Conservation (phyloP, 2,113 vertebrate genomes). For the Chloebia gouldiae region DNA sequence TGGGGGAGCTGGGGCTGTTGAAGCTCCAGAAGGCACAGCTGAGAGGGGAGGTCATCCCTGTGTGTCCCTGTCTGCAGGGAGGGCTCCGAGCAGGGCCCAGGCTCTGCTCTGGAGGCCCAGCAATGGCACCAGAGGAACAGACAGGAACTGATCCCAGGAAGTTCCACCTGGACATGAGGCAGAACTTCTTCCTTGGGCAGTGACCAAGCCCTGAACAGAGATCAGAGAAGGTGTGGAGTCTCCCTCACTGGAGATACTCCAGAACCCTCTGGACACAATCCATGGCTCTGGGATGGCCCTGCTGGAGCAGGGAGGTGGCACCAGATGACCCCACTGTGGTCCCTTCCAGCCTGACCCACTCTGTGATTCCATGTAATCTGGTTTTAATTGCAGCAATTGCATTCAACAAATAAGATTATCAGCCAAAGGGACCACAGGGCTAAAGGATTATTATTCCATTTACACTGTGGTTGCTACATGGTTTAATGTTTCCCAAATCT, state of each 20-base stretch:
- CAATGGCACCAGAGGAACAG: fast-evolving
- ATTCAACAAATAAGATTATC: background rate
- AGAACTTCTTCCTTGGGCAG: background rate
- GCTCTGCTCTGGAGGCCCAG: background rate
- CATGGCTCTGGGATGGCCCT: background rate
- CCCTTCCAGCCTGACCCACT: background rate
- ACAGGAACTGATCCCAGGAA: background rate
- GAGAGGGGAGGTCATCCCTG: background rate
- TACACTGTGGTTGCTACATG: background rate
- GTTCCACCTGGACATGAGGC: fast-evolving
- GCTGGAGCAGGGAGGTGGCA: background rate
- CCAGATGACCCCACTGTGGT: background rate
- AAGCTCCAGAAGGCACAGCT: fast-evolving
- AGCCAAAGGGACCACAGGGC: background rate
- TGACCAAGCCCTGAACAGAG: fast-evolving
- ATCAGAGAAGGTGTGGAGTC: fast-evolving
- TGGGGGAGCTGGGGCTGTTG: background rate
- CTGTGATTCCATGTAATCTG: background rate
- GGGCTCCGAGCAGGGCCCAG: too few species aligned
- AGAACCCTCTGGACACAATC: fast-evolving
- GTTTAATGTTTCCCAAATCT: background rate
- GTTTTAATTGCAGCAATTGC: background rate
- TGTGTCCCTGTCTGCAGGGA: fast-evolving
- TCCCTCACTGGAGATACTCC: background rate
- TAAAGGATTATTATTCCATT: background rate